A percentile compares a stretch with the other conserved stretches of the same genome.
These are phyloP conservation scores for Mimas tiliae DNA, from an alignment of 2,888 invertebrate genomes.

Conservation along the genomic window DNA sequence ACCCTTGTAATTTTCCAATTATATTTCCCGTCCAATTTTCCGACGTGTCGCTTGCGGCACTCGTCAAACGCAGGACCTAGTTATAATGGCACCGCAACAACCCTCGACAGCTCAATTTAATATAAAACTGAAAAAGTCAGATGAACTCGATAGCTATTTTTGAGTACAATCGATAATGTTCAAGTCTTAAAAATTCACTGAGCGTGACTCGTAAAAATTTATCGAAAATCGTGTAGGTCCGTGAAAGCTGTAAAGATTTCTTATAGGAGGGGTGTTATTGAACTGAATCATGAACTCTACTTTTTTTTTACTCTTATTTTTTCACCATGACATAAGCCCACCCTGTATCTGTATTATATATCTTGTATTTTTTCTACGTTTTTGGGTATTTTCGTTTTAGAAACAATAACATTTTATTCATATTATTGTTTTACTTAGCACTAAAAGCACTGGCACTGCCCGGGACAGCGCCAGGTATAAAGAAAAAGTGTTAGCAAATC, in stretches of 20 bases:
- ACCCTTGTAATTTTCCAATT: constrained; percentile 84
- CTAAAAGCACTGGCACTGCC: too few species aligned
- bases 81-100: constrained; percentile 23
- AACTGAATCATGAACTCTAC: not conserved
- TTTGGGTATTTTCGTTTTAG: too few species aligned
- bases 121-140: constrained; percentile 25
- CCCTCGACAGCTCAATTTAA: constrained; percentile 26
- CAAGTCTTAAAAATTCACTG: constrained; percentile 2
- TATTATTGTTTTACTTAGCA: too few species aligned
- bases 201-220: constrained; percentile 13
- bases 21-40: constrained; percentile 84
- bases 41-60: constrained; percentile 82
- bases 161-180: not conserved
- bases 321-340: too few species aligned
- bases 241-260: not conserved
- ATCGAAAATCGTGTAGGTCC: not conserved
- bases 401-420: too few species aligned
- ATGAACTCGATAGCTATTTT: constrained; percentile 16
- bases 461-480: too few species aligned
- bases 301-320: not conserved
- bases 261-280: not conserved
- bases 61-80: constrained; percentile 76
- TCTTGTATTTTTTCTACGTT: too few species aligned
- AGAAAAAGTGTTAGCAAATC: too few species aligned
- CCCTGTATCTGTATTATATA: too few species aligned